Base-by-base conservation (phyloP, 2,113 vertebrate species). In the Crypturellus undulatus region DNA sequence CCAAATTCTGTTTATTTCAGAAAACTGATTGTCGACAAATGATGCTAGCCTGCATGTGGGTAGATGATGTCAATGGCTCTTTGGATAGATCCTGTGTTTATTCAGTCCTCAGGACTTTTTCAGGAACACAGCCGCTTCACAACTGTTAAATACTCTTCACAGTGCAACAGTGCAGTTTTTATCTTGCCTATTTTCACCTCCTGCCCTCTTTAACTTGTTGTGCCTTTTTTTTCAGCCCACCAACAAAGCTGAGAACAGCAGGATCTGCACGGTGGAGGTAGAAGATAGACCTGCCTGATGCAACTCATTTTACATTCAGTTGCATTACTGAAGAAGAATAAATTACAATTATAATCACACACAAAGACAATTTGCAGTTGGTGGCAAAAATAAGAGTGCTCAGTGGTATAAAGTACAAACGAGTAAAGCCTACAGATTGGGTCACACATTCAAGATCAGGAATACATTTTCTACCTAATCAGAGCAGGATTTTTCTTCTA, bases 1-100 rank as follows among this genome's bases (percentile, higher is more conserved):
- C 60, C n/a, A 78, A 69, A 79, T 81, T 71, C 63, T 79, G 9
- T 67, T 93, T 84, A 49, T 88, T 93, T 94, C 71, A 93, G 34
- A 90, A 89, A 86, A 90, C 1, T 93, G 36, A 77, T 47, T 69
- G 72, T 4, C 5, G n/a, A 75, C 22, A 84, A 79, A 93, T 26
- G 18, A 62, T n/a, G n/a, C n/a, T 79, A 0, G 58, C 30, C 51
- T 64, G 36, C 12, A 30, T 34, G 38, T n/a, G n/a, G 26, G 40
- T 60, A 86, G 75, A 86, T 10, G 26, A 84, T 21, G 56, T 7
- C 12, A 70, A 89, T 69, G 59, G 84, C 3, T 1, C 2, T 65
- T 94, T 28, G 40, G 36, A 71, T 28, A 13, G 7, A 75, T n/a
- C 9, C 16, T 42, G 6, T 32, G 15, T 40, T n/a, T 73, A 30